Evolutionary conservation across 2,113 vertebrate species (phyloP).

Genomic region (Chaenocephalus aceratus): DNA sequence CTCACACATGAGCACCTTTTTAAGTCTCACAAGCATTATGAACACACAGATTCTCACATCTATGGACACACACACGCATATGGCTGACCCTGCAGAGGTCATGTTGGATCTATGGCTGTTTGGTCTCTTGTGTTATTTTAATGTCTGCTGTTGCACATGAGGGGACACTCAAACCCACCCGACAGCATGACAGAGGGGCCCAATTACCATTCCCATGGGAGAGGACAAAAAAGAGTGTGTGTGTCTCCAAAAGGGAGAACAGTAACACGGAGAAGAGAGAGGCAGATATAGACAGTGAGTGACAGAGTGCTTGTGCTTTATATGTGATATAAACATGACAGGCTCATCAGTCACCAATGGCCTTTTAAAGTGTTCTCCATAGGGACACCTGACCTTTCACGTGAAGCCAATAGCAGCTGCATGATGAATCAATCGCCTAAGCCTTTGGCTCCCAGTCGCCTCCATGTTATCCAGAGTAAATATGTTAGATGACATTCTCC

Average conservation of each 20-base stretch:
- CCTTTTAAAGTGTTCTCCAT: slow-evolving; percentile 78
- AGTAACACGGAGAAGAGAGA: slow-evolving; percentile 22
- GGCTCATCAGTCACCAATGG: slow-evolving; percentile 80
- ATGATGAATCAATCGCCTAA: slow-evolving; percentile 78
- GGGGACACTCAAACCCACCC: slow-evolving; percentile 67
- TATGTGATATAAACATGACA: slow-evolving; percentile 75
- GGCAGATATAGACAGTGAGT: slow-evolving; percentile 26
- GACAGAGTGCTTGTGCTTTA: slow-evolving; percentile 53
- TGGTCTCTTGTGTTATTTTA: slow-evolving; percentile 74
- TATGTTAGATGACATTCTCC: slow-evolving; percentile 63
- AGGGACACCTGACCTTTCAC: slow-evolving; percentile 79
- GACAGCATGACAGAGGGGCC: slow-evolving; percentile 75
- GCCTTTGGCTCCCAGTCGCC: slow-evolving; percentile 45
- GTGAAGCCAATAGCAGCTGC: slow-evolving; percentile 77
- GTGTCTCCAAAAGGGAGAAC: slow-evolving; percentile 14
- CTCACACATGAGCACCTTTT: slow-evolving; percentile 3
- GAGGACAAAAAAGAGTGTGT: slow-evolving; percentile 20
- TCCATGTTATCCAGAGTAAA: slow-evolving; percentile 69
- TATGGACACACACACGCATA: slow-evolving; percentile 15
- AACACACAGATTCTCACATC: slow-evolving; percentile 3
- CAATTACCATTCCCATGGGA: slow-evolving; percentile 72
- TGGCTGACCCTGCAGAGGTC: slow-evolving; percentile 59
- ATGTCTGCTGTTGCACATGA: slow-evolving; percentile 72
- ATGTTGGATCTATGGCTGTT: slow-evolving; percentile 57
- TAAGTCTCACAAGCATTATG: slow-evolving; percentile 14